Base-by-base conservation (phyloP, 2,888 invertebrate genomes). In the Drosophila suboccidentalis region DNA sequence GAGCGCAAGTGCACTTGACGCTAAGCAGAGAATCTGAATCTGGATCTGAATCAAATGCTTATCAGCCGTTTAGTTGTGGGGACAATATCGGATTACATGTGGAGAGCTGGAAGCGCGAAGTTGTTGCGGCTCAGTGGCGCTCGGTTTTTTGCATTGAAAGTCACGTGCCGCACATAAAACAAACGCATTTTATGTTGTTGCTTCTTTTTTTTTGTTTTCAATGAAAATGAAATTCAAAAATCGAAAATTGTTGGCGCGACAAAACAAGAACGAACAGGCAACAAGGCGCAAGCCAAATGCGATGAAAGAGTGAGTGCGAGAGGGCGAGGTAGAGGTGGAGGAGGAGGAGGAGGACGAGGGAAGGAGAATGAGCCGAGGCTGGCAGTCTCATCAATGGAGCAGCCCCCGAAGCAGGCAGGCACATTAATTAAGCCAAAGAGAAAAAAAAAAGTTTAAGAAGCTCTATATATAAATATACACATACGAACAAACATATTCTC, bases 101-200 rank as follows among this genome's bases (percentile, higher is more conserved):
- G 39, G 26, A n/a, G 13, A 38, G 53, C n/a, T 26, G 4, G 1
- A 5, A 9, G 38, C 47, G 29, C 67, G 67, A 46, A 71, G 49
- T 46, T 62, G 88, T 65, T 78, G 71, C 75, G 88, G 88, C 88
- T 82, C 71, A 84, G 86, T 88, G 84, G 84, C 84, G 84, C 84
- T 85, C 85, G 39, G 38, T n/a, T 26, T 72, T 76, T 77, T 84
- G 69, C 74, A 70, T 73, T 60, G 66, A 82, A 85, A 84, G 89
- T 85, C 85, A 85, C 89, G 87, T 85, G 85, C 85, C 87, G 71
- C 60, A 55, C 87, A 85, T 89, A 80, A 85, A 88, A 83, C 75
- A 74, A 80, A 89, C 89, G 87, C 81, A 86, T 78, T 79, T 71
- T 68, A 72, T 78, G 68, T 62, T 75, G 66, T 57, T 53, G 60